Evolutionary conservation across 2,113 vertebrate species (phyloP), one percentile per base, ranked within the genome.

Genomic region (Morone saxatilis): DNA sequence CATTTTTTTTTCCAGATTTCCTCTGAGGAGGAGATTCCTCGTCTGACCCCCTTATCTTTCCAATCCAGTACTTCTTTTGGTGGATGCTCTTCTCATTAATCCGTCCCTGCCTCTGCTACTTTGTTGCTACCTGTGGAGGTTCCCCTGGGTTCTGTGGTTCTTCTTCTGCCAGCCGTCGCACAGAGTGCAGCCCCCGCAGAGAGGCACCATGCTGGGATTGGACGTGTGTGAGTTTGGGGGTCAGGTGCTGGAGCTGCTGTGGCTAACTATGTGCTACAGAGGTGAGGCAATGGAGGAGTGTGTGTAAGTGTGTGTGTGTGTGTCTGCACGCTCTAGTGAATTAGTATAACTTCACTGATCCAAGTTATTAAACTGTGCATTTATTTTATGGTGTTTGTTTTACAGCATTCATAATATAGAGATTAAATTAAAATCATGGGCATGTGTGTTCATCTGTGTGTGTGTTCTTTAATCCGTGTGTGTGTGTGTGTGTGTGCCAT

Each of bases 201-300:
- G 72, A 86, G 90, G 82, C 91, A 90, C 90, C 68, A 97, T 98
- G 97, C 95, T 96, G 92, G 96, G 96, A 88, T 87, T 97, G 95
- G 97, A 97, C 67, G 95, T 96, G 76, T 97, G 97, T 87, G 96
- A 96, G 95, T 95, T 96, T 77, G 97, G 96, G 66, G 95, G 94
- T 78, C 95, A 96, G 94, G 89, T 96, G 80, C 94, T 97, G 89
- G 96, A 97, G 93, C 95, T 97, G 94, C 95, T 98, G 83, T 97
- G 97, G 96, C 92, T 98, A 77, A 96, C 96, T 31, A 90, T 97
- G 68, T 97, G 97, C 94, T 96, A 96, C 88, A 94, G 93, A 96
- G 97, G 96, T 97, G 95, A 96, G 96, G 67, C 9, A 0, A 51
- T 61, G 41, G 20, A 45, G 7, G 45, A 17, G 53, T 6, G 73